Conservation (phyloP, 1,140 invertebrate species). For the Diplogasteroides magnus region DNA sequence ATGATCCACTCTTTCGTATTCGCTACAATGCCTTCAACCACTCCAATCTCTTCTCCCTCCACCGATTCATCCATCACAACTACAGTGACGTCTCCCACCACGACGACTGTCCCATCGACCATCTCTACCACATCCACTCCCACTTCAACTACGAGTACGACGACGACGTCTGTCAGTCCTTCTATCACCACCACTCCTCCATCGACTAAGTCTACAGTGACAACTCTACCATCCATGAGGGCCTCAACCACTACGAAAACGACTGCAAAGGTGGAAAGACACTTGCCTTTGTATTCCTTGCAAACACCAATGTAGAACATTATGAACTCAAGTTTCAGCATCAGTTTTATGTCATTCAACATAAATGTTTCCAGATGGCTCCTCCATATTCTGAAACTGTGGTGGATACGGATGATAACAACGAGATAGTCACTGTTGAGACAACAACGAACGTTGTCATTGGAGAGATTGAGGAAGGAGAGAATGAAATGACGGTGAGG, state of each 20-base stretch:
- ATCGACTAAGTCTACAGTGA: constrained; percentile 11
- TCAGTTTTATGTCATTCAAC: not conserved
- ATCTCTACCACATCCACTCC: constrained; percentile 10
- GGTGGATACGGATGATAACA: not conserved
- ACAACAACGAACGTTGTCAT: too few species aligned
- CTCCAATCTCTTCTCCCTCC: constrained; percentile 2
- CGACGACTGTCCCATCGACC: constrained; percentile 6
- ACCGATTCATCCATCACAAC: constrained; percentile 8
- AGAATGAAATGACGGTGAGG: too few species aligned
- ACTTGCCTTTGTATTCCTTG: constrained; percentile 7
- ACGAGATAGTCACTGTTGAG: too few species aligned
- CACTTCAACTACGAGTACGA: constrained; percentile 22
- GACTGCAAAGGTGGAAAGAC: constrained; percentile 9
- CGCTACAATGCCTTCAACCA: constrained; percentile 2
- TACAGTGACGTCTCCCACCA: not conserved
- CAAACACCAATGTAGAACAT: constrained; percentile 14
- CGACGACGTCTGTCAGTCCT: not conserved
- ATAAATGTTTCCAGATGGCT: not conserved
- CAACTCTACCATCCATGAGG: constrained; percentile 15
- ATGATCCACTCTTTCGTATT: constrained; percentile 8
- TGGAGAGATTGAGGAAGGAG: too few species aligned
- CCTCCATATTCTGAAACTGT: too few species aligned
- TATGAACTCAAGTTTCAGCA: constrained; percentile 1
- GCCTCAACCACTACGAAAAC: constrained; percentile 16
- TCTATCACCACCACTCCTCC: constrained; percentile 19